Percentiles rank a stretch among this genome's conserved stretches.
phyloP scores from a whole-genome alignment of 1,140 invertebrate genomes.

The Laupala kohalensis region DNA sequence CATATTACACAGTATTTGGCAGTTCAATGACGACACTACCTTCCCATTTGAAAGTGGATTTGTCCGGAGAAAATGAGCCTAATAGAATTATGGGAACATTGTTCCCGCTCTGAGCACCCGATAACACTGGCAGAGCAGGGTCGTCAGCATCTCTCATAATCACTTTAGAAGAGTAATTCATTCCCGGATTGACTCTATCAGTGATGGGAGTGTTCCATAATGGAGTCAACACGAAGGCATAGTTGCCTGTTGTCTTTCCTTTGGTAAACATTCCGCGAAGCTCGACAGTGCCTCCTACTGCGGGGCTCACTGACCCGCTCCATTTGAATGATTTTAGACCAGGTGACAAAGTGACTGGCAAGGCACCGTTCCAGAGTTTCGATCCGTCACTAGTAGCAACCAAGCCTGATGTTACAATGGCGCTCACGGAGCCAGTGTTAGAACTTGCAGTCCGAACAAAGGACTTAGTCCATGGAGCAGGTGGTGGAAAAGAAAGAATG shows the following conservation, averaged over 20 bases:
- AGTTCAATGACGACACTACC: background rate
- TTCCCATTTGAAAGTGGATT: background rate
- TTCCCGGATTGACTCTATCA: background rate
- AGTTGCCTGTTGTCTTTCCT: background rate
- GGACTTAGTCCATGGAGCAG: background rate
- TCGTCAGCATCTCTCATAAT: background rate
- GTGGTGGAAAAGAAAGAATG: background rate
- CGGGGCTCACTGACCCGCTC: background rate
- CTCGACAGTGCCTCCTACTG: background rate
- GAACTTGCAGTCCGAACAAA: background rate
- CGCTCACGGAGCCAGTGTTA: background rate
- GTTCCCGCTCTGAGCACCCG: no score
- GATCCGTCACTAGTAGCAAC: background rate
- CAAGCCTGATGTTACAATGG: background rate
- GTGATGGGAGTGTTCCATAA: background rate
- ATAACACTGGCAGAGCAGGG: no score
- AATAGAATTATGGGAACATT: background rate
- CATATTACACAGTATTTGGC: no score
- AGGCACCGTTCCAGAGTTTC: background rate
- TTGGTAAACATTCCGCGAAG: background rate
- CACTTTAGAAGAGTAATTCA: background rate
- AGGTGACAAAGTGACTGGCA: background rate
- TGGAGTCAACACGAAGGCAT: background rate
- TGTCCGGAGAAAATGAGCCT: background rate
- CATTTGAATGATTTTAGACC: background rate